phyloP scores from a whole-genome alignment of 2,888 invertebrate genomes.

The Platycheirus albimanus region DNA sequence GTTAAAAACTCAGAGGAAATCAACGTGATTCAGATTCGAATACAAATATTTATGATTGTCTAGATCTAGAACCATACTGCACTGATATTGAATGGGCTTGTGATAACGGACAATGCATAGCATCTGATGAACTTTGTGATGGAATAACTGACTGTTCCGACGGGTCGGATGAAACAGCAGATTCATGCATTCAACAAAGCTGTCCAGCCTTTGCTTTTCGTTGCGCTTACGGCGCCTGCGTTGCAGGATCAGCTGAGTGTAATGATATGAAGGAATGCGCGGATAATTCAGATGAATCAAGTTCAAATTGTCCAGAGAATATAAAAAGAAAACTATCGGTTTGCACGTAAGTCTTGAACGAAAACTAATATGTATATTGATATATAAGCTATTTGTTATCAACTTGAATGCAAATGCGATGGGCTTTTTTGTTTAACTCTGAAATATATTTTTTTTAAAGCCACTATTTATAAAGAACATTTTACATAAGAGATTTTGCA shows the following conservation, averaged over 20 bases:
- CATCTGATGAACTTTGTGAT: constrained; percentile 76
- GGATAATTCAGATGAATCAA: constrained; percentile 75
- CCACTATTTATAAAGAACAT: too few relatives aligned
- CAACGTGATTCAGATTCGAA: too few relatives aligned
- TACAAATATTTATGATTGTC: too few relatives aligned
- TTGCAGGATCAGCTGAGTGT: constrained; percentile 69
- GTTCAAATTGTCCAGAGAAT: constrained; percentile 17
- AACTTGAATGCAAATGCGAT: too few relatives aligned
- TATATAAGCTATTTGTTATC: too few relatives aligned
- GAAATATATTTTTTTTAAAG: too few relatives aligned
- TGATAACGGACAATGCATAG: constrained; percentile 78
- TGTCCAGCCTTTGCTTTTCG: constrained; percentile 83
- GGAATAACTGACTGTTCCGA: constrained; percentile 78
- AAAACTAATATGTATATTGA: too few relatives aligned
- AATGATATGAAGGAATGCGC: constrained; percentile 75
- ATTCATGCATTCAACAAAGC: constrained; percentile 77
- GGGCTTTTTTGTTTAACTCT: too few relatives aligned
- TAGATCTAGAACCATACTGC: constrained; percentile 68
- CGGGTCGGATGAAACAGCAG: constrained; percentile 79
- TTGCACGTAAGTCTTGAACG: constrained; percentile 66
- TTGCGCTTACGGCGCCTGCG: constrained; percentile 80
- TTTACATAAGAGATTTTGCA: too few relatives aligned
- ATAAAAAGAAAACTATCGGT: constrained; percentile 34
- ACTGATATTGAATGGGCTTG: constrained; percentile 76
- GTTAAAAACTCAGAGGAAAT: not conserved